These are phyloP conservation scores for Novumbra hubbsi DNA, from an alignment of 2,797 vertebrate genomes.

Conservation along the genomic window DNA sequence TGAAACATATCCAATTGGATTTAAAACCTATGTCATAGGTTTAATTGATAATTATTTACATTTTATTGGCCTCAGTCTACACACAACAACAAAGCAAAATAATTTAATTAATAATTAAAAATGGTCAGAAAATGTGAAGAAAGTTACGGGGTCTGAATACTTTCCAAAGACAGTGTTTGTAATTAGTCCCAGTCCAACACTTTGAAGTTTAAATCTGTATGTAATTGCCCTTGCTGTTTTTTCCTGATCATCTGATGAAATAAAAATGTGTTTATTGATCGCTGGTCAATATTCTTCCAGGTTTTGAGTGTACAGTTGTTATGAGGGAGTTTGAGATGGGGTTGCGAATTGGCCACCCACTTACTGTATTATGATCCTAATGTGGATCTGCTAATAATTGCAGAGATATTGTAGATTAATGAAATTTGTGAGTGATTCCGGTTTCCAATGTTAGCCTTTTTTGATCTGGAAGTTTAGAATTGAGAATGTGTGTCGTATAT, in stretches of 20 bases:
- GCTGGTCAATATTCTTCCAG: slow-evolving; percentile 33
- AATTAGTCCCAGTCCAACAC: too few relatives aligned
- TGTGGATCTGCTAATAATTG: slow-evolving; percentile 50
- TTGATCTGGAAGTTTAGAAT: neutral
- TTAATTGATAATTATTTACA: too few relatives aligned
- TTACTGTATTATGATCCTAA: slow-evolving; percentile 40
- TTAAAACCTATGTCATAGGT: too few relatives aligned
- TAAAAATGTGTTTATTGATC: slow-evolving; percentile 69
- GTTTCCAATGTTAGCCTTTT: neutral
- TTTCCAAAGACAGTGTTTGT: too few relatives aligned
- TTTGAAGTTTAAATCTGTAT: too few relatives aligned
- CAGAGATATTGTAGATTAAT: neutral
- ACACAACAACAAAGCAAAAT: too few relatives aligned
- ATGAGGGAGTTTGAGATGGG: slow-evolving; percentile 20
- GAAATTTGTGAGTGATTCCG: neutral
- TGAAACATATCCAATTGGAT: too few relatives aligned
- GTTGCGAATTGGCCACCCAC: slow-evolving; percentile 37
- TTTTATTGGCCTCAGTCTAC: too few relatives aligned
- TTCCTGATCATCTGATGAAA: slow-evolving; percentile 52
- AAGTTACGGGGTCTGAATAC: too few relatives aligned
- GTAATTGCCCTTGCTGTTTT: slow-evolving; percentile 61
- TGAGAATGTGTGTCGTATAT: too few relatives aligned
- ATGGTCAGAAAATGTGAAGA: too few relatives aligned
- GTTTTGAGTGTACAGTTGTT: slow-evolving; percentile 33
- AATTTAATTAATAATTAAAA: too few relatives aligned